Evolutionary conservation across 1,140 invertebrate genomes (phyloP).

Genomic region (Thereuonema tuberculata): DNA sequence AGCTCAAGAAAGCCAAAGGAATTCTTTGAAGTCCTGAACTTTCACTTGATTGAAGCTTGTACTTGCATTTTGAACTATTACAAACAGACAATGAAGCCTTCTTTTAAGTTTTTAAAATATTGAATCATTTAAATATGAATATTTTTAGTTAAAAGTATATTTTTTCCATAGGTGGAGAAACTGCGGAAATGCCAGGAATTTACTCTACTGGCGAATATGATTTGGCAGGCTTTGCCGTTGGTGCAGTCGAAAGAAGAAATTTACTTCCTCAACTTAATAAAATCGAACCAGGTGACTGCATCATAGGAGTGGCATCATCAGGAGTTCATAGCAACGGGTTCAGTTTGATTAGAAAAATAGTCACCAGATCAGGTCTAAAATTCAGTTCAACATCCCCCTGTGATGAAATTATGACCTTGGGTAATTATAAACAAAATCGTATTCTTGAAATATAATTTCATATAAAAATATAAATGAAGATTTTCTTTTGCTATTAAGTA

Average conservation of each 20-base stretch:
- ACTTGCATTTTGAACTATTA: too few species aligned
- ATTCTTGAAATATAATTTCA: too few species aligned
- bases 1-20: too few species aligned
- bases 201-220: conserved; percentile 80
- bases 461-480: too few species aligned
- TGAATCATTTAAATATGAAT: too few species aligned
- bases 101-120: too few species aligned
- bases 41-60: too few species aligned
- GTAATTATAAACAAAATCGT: too few species aligned
- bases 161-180: conserved; percentile 65
- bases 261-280: conserved; percentile 56
- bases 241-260: conserved; percentile 61
- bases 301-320: conserved; percentile 75
- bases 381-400: conserved; percentile 64
- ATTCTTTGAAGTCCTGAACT: too few species aligned
- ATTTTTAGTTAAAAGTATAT: conserved; percentile 6
- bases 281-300: conserved; percentile 57
- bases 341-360: conserved; percentile 75
- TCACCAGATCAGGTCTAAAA: conserved; percentile 46
- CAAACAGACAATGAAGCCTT: too few species aligned
- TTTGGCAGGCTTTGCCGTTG: conserved; percentile 87
- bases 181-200: conserved; percentile 92
- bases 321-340: conserved; percentile 95
- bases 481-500: too few species aligned
- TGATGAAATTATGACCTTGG: conserved; percentile 40